phyloP scores from a whole-genome alignment of 2,797 vertebrate genomes.

The Telmatherina bonti region DNA sequence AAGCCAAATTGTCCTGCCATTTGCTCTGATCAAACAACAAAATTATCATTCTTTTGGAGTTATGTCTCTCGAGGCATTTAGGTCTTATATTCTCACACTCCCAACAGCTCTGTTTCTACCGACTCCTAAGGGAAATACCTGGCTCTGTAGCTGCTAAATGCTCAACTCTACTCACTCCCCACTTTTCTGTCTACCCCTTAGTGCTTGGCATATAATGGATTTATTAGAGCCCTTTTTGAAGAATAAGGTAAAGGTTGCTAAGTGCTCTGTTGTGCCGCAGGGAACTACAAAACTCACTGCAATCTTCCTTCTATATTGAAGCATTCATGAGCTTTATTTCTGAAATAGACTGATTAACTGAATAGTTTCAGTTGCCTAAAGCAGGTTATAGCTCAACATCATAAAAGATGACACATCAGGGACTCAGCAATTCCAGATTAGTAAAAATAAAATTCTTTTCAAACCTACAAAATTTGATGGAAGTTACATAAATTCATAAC shows the following conservation, averaged over 20 bases:
- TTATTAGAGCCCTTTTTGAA: constrained; percentile 5
- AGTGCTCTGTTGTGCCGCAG: background rate
- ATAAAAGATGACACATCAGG: background rate
- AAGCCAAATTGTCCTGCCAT: background rate
- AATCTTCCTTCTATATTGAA: background rate
- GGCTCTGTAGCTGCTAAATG: constrained; percentile 15
- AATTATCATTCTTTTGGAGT: background rate
- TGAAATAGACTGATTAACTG: constrained; percentile 1
- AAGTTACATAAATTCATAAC: background rate
- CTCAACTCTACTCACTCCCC: background rate
- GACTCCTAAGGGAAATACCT: constrained; percentile 18
- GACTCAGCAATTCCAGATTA: background rate
- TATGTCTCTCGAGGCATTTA: background rate
- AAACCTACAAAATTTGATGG: background rate
- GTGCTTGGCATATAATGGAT: constrained; percentile 7
- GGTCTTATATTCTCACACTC: background rate
- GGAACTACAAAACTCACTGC: constrained; percentile 1
- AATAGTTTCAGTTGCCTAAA: background rate
- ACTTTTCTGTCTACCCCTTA: constrained; percentile 9
- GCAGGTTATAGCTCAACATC: background rate
- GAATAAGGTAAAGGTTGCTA: background rate
- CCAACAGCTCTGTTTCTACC: constrained; percentile 16
- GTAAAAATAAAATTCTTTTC: background rate
- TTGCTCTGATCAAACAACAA: background rate
- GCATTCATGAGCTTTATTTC: constrained; percentile 1